Conservation (phyloP, 2,113 vertebrate species). For the Arenaria interpres region DNA sequence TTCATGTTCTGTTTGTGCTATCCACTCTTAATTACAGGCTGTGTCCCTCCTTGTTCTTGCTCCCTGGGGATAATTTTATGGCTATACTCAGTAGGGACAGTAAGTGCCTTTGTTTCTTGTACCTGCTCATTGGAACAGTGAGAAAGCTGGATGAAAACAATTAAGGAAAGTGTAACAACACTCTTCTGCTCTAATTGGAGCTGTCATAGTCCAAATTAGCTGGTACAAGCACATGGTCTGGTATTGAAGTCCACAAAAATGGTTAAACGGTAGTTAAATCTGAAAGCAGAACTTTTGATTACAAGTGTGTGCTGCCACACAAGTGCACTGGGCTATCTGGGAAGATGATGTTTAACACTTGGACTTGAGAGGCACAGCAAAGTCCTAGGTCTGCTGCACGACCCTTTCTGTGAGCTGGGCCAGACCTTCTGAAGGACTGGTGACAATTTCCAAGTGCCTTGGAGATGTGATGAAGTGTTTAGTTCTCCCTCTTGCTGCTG, state of each 20-base stretch:
- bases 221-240: not conserved
- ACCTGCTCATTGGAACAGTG: not conserved
- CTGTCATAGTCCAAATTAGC: not conserved
- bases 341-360: not conserved
- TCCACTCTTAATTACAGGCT: not conserved
- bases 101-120: not conserved
- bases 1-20: not conserved
- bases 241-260: not conserved
- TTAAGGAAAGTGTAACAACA: not conserved
- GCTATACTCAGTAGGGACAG: not conserved
- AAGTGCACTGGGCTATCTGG: not conserved
- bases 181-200: not conserved
- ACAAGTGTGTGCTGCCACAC: not conserved
- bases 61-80: not conserved
- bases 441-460: not conserved
- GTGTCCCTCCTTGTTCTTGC: not conserved
- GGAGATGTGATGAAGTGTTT: not conserved
- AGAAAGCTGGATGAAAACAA: not conserved
- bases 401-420: not conserved
- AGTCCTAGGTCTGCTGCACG: not conserved
- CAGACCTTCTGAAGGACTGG: not conserved
- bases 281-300: not conserved
- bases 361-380: not conserved
- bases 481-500: not conserved
- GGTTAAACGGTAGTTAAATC: not conserved